These are phyloP conservation scores for Dicaeum eximium DNA, from an alignment of 2,113 vertebrate genomes.

Conservation along the genomic window DNA sequence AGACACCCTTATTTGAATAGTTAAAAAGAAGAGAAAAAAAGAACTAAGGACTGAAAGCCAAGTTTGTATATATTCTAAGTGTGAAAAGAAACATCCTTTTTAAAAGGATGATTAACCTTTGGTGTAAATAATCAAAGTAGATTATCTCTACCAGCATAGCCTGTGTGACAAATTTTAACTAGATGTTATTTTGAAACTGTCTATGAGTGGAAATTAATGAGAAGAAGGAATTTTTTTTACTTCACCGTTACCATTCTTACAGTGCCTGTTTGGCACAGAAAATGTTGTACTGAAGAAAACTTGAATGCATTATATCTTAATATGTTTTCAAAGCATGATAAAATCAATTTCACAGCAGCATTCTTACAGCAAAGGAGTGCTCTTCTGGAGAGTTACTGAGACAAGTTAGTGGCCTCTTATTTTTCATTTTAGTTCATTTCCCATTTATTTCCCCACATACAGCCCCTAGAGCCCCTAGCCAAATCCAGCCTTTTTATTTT, in stretches of 20 bases:
- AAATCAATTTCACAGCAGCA: background rate
- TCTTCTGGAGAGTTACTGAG: background rate
- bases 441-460: background rate
- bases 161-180: slow-evolving; percentile 12
- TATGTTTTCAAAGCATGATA: background rate
- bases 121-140: background rate
- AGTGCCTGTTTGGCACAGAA: background rate
- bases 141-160: background rate
- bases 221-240: background rate
- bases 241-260: background rate
- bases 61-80: background rate
- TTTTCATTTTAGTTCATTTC: background rate
- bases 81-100: background rate
- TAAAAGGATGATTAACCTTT: slow-evolving; percentile 11
- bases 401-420: background rate
- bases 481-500: background rate
- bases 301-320: background rate
- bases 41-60: background rate
- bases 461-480: background rate
- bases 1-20: background rate
- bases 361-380: background rate
- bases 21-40: background rate
- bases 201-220: background rate
- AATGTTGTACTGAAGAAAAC: background rate
- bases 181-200: background rate